Conservation (phyloP, 2,113 vertebrate species). For the Sinosuthora webbiana region DNA sequence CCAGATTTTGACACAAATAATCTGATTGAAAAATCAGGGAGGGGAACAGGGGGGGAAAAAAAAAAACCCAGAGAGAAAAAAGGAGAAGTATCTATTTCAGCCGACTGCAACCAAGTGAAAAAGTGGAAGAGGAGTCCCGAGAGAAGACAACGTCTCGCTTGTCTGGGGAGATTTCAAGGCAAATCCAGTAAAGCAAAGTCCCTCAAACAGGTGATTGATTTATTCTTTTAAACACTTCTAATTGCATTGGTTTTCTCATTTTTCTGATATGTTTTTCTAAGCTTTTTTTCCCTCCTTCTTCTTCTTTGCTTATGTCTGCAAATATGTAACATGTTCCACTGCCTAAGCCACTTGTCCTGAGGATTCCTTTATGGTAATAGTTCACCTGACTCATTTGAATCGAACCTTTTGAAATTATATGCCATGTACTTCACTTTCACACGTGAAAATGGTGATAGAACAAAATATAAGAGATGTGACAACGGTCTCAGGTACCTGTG, state of each 20-base stretch:
- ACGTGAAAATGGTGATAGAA: background rate
- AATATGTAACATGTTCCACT: background rate
- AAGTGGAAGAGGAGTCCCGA: conserved; percentile 68
- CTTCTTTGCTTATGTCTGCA: background rate
- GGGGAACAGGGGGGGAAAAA: conserved; percentile 64
- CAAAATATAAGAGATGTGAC: background rate
- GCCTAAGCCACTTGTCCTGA: background rate
- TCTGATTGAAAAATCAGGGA: conserved; percentile 86
- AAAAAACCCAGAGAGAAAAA: conserved; percentile 69
- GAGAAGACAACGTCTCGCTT: background rate
- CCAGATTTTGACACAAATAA: conserved; percentile 87
- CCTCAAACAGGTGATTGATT: conserved; percentile 69
- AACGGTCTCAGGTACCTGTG: background rate
- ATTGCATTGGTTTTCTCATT: background rate
- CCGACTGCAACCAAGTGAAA: conserved; percentile 39
- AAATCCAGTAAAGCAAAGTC: conserved; percentile 34
- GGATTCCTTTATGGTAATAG: background rate
- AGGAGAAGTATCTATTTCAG: conserved; percentile 89
- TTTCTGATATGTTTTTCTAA: background rate
- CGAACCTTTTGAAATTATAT: background rate
- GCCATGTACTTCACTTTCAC: background rate
- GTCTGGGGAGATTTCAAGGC: conserved; percentile 5
- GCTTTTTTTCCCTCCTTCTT: background rate
- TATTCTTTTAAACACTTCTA: background rate
- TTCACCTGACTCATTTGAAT: background rate